Evolutionary conservation across 1,140 invertebrate species (phyloP).

Genomic region (Aphelenchoides avenae): DNA sequence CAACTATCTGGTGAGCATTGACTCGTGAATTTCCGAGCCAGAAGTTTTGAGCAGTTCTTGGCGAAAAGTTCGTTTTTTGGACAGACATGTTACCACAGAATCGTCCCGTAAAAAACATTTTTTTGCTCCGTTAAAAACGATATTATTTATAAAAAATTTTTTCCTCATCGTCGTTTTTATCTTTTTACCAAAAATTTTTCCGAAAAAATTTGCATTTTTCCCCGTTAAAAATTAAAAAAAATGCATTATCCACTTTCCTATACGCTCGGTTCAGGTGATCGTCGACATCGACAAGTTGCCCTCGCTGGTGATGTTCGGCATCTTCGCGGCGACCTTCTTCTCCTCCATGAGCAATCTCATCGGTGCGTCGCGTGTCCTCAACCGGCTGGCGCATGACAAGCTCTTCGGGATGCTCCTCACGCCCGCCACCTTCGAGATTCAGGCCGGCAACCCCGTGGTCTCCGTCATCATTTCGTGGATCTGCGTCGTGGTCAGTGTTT

Average conservation of each 20-base stretch:
- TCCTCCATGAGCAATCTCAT: constrained; percentile 92
- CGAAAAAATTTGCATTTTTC: neutral
- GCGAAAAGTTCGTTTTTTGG: too few species aligned
- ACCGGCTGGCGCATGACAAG: constrained; percentile 76
- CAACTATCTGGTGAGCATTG: constrained; percentile 74
- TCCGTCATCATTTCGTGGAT: constrained; percentile 85
- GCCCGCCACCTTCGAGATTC: constrained; percentile 71
- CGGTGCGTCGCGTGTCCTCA: constrained; percentile 87
- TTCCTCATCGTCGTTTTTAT: neutral
- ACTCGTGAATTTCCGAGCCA: too few species aligned
- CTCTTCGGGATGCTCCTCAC: constrained; percentile 73
- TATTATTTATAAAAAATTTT: neutral
- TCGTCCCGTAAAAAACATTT: too few species aligned
- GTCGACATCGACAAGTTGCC: constrained; percentile 83
- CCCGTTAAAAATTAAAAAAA: neutral
- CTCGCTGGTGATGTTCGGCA: constrained; percentile 83
- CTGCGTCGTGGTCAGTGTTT: constrained; percentile 66
- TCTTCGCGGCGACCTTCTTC: constrained; percentile 90
- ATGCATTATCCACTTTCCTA: constrained; percentile 71
- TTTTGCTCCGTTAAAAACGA: too few species aligned
- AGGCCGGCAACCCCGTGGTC: constrained; percentile 76
- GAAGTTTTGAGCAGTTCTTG: too few species aligned
- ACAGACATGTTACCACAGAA: too few species aligned
- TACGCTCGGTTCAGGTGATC: constrained; percentile 73
- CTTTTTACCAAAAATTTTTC: neutral